phyloP scores from a whole-genome alignment of 2,113 vertebrate genomes.

The Pseudorasbora parva region DNA sequence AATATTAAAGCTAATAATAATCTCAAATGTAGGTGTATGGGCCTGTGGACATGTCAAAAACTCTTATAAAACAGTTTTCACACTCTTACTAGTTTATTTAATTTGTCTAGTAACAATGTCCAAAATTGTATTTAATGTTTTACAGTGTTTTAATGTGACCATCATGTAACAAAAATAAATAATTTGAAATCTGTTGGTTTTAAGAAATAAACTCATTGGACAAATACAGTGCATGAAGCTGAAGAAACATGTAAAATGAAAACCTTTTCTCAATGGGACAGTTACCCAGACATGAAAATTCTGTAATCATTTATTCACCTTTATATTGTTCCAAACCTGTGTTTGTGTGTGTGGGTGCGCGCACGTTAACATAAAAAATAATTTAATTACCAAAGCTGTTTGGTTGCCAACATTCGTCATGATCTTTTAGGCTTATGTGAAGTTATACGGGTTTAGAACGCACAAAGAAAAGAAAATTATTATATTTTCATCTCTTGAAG shows the following conservation, averaged over 20 bases:
- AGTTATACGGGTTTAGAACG: too few species aligned
- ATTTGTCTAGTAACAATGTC: neutral
- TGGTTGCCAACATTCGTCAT: too few species aligned
- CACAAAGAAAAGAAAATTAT: too few species aligned
- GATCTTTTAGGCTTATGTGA: too few species aligned
- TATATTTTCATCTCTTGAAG: too few species aligned
- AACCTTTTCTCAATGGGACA: neutral
- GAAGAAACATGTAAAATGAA: neutral
- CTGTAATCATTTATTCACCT: neutral
- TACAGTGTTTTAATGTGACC: neutral
- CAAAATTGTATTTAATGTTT: neutral
- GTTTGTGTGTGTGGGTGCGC: too few species aligned
- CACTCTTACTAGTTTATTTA: neutral
- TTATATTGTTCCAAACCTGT: neutral
- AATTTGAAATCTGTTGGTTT: neutral
- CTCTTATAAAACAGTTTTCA: neutral
- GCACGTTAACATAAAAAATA: too few species aligned
- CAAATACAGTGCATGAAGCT: neutral
- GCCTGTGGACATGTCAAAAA: neutral
- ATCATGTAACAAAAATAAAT: neutral
- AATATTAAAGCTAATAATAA: conserved; percentile 18
- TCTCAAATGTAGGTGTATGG: neutral
- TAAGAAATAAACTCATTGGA: neutral
- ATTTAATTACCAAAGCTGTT: too few species aligned
- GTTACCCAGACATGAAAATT: neutral